Evolutionary conservation across 1,140 invertebrate genomes (phyloP), one percentile per base, ranked within the genome.

Genomic region (Thaumatotibia leucotreta): DNA sequence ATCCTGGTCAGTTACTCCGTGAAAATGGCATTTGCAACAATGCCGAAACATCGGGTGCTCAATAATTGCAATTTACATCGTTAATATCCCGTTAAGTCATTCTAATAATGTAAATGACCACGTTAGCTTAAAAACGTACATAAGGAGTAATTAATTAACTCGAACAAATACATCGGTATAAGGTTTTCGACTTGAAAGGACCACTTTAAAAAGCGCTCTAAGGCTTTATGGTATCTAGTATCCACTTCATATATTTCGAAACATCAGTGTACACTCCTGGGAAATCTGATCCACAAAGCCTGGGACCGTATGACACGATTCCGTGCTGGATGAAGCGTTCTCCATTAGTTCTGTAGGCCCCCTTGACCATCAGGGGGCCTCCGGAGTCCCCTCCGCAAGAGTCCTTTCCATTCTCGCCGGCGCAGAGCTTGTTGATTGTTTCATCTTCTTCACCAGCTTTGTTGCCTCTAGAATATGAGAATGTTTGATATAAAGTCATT

Each of bases 171-270:
- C n/a, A n/a, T n/a, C n/a, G n/a, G n/a, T n/a, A n/a, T n/a, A n/a
- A n/a, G n/a, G n/a, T n/a, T n/a, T n/a, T n/a, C n/a, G n/a, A n/a
- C n/a, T n/a, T n/a, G n/a, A n/a, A n/a, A n/a, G n/a, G n/a, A n/a
- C n/a, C n/a, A n/a, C n/a, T n/a, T n/a, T n/a, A n/a, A n/a, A n/a
- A n/a, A n/a, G n/a, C n/a, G n/a, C n/a, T n/a, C n/a, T n/a, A 63
- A 22, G 62, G 62, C 33, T 22, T 45, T 2, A 63, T 63, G n/a
- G 4, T 35, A 14, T 63, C 62, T 10, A 65, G 17, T 0, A 65
- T 65, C 63, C 63, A 65, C 10, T 52, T 32, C 63, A 65, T 65
- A 20, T 65, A 65, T 6, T 49, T 49, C 8, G 39, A 17, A 11
- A 65, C 49, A 49, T 52, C 49, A 0, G 63, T 65, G 24, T 65